Percentiles rank a stretch among this genome's conserved stretches.
These are phyloP conservation scores for Dromococcyx pavoninus DNA, from an alignment of 2,797 vertebrate species.

Conservation along the genomic window DNA sequence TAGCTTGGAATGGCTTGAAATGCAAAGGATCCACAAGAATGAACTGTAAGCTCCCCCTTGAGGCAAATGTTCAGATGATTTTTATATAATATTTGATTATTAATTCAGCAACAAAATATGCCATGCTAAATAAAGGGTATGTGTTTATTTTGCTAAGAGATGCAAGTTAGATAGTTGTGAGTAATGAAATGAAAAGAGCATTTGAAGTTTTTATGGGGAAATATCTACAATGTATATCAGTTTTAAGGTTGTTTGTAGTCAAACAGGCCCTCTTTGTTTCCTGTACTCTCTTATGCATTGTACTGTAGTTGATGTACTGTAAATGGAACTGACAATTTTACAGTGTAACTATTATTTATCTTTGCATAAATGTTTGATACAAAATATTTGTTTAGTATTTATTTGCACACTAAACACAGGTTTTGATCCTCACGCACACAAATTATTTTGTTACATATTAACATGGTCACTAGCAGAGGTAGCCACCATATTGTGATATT, in stretches of 20 bases:
- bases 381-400: constrained; percentile 72
- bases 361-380: constrained; percentile 81
- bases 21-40: constrained; percentile 75
- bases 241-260: constrained; percentile 67
- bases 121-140: constrained; percentile 74
- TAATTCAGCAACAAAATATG: constrained; percentile 72
- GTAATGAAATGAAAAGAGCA: constrained; percentile 48
- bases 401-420: constrained; percentile 36
- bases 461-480: neutral
- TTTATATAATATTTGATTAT: constrained; percentile 76
- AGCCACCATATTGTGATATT: neutral
- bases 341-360: constrained; percentile 77
- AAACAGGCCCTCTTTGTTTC: constrained; percentile 50
- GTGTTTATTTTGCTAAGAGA: constrained; percentile 77
- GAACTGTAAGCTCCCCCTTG: constrained; percentile 82
- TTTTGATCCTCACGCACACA: neutral
- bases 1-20: constrained; percentile 84
- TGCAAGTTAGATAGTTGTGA: constrained; percentile 61
- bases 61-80: constrained; percentile 77
- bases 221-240: constrained; percentile 45
- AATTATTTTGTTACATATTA: neutral
- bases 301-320: constrained; percentile 68
- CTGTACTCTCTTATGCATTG: constrained; percentile 64
- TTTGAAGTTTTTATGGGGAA: constrained; percentile 63
- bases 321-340: constrained; percentile 72